Percentiles rank a stretch among this genome's conserved stretches.
Evolutionary conservation across 2,797 vertebrate genomes (phyloP).

Genomic region (Sternotherus odoratus): DNA sequence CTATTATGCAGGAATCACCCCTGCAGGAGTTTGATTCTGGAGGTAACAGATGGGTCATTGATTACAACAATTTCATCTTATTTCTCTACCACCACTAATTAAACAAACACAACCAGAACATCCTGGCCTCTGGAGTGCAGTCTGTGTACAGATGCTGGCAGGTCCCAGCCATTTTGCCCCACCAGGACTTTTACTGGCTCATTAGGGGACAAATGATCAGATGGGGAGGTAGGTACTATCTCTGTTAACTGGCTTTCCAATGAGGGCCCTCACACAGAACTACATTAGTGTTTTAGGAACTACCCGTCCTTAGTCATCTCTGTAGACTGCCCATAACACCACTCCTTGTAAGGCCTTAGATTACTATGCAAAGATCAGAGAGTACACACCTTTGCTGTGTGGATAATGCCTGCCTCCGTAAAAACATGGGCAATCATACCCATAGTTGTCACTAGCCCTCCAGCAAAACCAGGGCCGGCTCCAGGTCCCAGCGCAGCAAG

Average conservation of each 20-base stretch:
- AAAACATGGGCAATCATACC: too few species aligned
- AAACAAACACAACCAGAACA: neutral
- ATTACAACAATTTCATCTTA: neutral
- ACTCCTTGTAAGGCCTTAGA: neutral
- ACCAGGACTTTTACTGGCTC: too few species aligned
- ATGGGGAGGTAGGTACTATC: neutral
- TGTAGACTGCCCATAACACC: neutral
- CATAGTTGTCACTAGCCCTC: neutral
- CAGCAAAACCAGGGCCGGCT: too few species aligned
- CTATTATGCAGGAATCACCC: neutral
- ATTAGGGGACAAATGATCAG: neutral
- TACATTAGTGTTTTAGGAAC: accelerated
- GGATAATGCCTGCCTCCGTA: neutral
- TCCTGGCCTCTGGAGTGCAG: accelerated
- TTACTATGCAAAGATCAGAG: accelerated
- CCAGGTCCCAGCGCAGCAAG: too few species aligned
- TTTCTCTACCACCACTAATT: neutral
- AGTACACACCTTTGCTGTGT: accelerated
- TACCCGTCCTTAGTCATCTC: accelerated
- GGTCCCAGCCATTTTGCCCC: neutral
- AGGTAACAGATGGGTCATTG: neutral
- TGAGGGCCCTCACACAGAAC: accelerated
- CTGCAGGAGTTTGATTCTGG: neutral
- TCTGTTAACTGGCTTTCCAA: neutral
- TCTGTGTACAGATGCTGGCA: neutral